phyloP scores from a whole-genome alignment of 2,888 invertebrate species.

The Aphrophora alni region DNA sequence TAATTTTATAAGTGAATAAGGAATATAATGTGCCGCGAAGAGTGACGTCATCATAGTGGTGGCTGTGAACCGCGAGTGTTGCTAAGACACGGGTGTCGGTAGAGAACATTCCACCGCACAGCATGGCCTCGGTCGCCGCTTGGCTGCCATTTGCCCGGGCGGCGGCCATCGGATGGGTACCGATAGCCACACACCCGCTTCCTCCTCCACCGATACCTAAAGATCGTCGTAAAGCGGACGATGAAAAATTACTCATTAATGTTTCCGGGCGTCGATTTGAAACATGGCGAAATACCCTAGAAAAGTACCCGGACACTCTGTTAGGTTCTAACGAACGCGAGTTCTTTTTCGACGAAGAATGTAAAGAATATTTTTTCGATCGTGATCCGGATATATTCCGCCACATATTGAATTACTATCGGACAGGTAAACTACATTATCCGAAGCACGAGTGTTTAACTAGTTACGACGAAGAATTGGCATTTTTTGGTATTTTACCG shows the following conservation, averaged over 20 bases:
- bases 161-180: conserved; percentile 99
- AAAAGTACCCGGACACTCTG: conserved; percentile 98
- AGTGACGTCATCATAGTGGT: neutral
- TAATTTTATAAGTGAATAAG: neutral
- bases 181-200: conserved; percentile 97
- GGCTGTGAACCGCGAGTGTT: neutral
- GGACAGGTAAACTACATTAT: conserved; percentile 98
- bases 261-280: conserved; percentile 97
- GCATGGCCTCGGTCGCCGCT: conserved; percentile 99
- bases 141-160: conserved; percentile 99
- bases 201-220: conserved; percentile 95
- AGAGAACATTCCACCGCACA: conserved; percentile 62
- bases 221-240: conserved; percentile 89
- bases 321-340: conserved; percentile 97
- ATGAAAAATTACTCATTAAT: conserved; percentile 97
- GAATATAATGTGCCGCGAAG: neutral
- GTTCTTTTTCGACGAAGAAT: conserved; percentile 99
- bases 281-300: conserved; percentile 98
- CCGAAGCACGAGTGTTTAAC: conserved; percentile 99
- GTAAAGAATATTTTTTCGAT: conserved; percentile 99
- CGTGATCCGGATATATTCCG: conserved; percentile 99
- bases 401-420: conserved; percentile 97
- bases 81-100: neutral
- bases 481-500: conserved; percentile 98
- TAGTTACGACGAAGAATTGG: conserved; percentile 98